Evolutionary conservation across 2,797 vertebrate species (phyloP).

Genomic region (Rhinogobio ventralis): DNA sequence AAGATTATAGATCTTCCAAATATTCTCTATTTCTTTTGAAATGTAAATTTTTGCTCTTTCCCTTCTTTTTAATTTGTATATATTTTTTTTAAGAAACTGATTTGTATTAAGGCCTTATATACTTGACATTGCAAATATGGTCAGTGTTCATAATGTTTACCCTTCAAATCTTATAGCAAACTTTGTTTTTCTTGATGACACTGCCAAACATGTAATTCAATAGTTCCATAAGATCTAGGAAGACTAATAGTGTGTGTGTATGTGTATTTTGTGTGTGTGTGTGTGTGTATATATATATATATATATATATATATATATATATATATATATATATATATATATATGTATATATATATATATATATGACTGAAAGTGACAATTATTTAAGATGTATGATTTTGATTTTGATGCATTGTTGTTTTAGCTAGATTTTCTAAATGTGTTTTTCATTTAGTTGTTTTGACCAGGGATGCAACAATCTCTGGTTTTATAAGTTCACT

Average conservation of each 20-base stretch:
- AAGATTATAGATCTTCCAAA: slow-evolving; percentile 16
- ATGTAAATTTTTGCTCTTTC: background rate
- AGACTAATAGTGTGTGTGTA: background rate
- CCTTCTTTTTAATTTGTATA: slow-evolving; percentile 1
- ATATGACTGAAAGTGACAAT: background rate
- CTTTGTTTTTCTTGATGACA: background rate
- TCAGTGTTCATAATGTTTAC: slow-evolving; percentile 29
- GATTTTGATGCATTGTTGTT: background rate
- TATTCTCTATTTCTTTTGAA: background rate
- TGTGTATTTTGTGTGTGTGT: too few species aligned
- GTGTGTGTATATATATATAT: too few species aligned
- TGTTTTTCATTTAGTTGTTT: background rate
- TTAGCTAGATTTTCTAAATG: slow-evolving; percentile 11
- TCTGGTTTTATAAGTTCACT: background rate
- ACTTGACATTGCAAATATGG: slow-evolving; percentile 18
- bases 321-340: too few species aligned
- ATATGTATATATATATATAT: too few species aligned
- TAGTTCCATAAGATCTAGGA: background rate
- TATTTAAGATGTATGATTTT: background rate
- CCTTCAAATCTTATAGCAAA: background rate
- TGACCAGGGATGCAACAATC: background rate
- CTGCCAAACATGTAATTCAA: slow-evolving; percentile 11
- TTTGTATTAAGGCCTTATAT: slow-evolving; percentile 21
- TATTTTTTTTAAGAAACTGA: slow-evolving; percentile 26
- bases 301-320: too few species aligned